Evolutionary conservation across 92 coral and sea anemone genomes (phyloP), one percentile per base, ranked within the genome.

Genomic region (Epizoanthus illoricatus): DNA sequence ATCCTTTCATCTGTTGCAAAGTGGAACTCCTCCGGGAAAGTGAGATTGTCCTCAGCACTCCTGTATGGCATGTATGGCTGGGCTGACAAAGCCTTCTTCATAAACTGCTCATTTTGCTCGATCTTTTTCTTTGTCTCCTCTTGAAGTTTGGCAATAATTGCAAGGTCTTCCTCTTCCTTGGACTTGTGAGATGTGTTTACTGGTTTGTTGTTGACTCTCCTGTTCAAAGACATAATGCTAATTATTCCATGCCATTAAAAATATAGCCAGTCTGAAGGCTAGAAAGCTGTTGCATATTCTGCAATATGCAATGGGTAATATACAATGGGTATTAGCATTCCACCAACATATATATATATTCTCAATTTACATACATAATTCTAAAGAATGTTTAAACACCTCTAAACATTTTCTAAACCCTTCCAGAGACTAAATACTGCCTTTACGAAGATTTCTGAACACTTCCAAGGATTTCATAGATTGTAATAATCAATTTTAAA

Each of bases 1-100:
- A 97, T 90, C 64, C 99, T 85, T 11, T 91, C 89, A 76, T 94
- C 99, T 18, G 98, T 94, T 71, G 92, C 97, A 84, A 97, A 97
- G 81, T 97, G 97, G 20, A 97, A 97, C 85, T 91, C 98, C 42
- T 90, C 84, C 3, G 98, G 90, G 28, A 85, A 90, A 0, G 99
- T 97, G 21, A 90, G 86, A 49, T 90, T 86, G 49, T 92, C 94
- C 17, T 81, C 96, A 18, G 69, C 91, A 67, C 93, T 84, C 64
- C 99, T 75, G 81, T 84, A 84, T 6, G 99, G 97, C 81, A 80
- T 88, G 68, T 92, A 90, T 0, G 94, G 76, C 39, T 89, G 93
- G 18, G 91, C 92, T 3, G 91, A 80, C 2, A 93, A 87, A 52
- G 99, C 99, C 58, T 97, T 97, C 84, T 94, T 97, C 98, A 91